Percentiles rank a stretch among this genome's conserved stretches.
Conservation (phyloP, 2,797 vertebrate species). For the Alauda arvensis region DNA sequence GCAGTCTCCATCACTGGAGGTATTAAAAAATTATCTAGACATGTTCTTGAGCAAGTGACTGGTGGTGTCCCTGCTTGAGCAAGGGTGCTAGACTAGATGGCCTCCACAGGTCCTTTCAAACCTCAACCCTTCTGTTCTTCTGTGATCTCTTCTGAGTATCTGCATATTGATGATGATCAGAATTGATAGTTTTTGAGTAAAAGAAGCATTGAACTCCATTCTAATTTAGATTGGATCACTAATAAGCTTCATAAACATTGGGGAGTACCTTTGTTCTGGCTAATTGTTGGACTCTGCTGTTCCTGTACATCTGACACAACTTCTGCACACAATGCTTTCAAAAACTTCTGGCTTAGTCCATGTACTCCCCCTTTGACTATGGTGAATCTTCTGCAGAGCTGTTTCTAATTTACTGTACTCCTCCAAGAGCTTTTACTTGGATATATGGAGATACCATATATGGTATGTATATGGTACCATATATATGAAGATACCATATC, state of each 20-base stretch:
- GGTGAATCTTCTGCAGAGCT: not conserved
- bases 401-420: not conserved
- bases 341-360: not conserved
- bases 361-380: not conserved
- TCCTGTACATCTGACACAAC: not conserved
- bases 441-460: too few relatives aligned
- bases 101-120: not conserved
- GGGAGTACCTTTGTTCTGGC: not conserved
- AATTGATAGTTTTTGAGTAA: not conserved
- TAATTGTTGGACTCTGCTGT: not conserved
- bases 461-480: too few relatives aligned
- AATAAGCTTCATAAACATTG: not conserved
- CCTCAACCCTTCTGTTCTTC: not conserved
- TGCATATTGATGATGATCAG: not conserved
- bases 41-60: not conserved
- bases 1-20: not conserved
- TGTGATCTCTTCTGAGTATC: not conserved
- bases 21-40: not conserved
- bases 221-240: not conserved
- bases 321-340: not conserved
- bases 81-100: not conserved
- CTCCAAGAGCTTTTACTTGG: not conserved
- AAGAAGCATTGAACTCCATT: not conserved
- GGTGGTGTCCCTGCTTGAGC: not conserved
- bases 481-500: not conserved